These are phyloP conservation scores for Microtus pennsylvanicus DNA, from an alignment of 2,113 vertebrate species.

Conservation along the genomic window DNA sequence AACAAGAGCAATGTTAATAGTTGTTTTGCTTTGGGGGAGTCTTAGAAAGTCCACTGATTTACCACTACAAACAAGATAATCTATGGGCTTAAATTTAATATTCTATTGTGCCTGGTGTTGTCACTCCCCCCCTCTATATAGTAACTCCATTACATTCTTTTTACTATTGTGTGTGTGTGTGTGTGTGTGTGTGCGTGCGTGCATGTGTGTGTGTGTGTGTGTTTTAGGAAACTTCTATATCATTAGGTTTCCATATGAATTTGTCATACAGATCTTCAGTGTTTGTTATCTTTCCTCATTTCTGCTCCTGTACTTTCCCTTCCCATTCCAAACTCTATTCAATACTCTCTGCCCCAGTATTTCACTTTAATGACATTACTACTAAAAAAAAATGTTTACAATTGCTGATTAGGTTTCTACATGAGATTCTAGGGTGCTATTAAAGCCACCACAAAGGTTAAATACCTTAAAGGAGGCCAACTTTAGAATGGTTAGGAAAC, in stretches of 20 bases:
- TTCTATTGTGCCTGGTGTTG: background rate
- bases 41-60: background rate
- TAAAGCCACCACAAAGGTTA: background rate
- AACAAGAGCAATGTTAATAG: background rate
- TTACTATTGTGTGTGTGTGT: background rate
- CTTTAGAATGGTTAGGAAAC: background rate
- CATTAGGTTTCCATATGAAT: background rate
- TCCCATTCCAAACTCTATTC: background rate
- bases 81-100: background rate
- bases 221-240: background rate
- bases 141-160: background rate
- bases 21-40: background rate
- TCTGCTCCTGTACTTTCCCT: background rate
- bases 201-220: no score
- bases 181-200: no score
- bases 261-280: background rate
- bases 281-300: background rate
- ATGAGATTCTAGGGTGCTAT: background rate
- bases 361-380: background rate
- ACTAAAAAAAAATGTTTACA: background rate
- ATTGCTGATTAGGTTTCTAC: background rate
- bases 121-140: background rate
- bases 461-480: background rate
- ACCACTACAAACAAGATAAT: background rate
- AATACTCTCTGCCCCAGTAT: background rate